These are phyloP conservation scores for Procambarus clarkii DNA, from an alignment of 1,140 invertebrate genomes.

Conservation along the genomic window DNA sequence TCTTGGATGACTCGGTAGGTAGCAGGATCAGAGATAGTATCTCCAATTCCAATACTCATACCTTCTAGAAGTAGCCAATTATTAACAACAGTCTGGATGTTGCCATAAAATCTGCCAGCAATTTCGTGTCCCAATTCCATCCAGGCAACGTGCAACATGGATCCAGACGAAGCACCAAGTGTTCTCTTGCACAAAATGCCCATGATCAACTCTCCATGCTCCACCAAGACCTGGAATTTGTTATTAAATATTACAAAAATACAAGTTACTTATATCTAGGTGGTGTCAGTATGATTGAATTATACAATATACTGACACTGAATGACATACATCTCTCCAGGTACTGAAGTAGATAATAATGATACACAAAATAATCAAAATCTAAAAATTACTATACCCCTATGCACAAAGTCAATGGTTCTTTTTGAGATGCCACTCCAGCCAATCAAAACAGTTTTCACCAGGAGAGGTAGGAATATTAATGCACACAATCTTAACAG, in stretches of 20 bases:
- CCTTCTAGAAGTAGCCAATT: slow-evolving; percentile 98
- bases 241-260: background rate
- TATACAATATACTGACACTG: no score
- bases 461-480: no score
- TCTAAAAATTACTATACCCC: no score
- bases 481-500: no score
- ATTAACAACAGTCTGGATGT: slow-evolving; percentile 99
- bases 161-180: slow-evolving; percentile 96
- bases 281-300: no score
- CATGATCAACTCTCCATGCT: slow-evolving; percentile 97
- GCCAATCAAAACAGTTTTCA: no score
- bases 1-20: slow-evolving; percentile 98
- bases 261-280: no score
- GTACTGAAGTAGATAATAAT: no score
- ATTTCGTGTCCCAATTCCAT: slow-evolving; percentile 97
- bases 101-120: slow-evolving; percentile 97
- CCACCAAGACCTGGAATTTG: slow-evolving; percentile 86
- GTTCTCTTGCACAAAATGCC: slow-evolving; percentile 99
- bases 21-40: slow-evolving; percentile 99
- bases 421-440: no score
- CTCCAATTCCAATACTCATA: slow-evolving; percentile 99
- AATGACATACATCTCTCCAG: no score
- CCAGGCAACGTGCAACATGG: slow-evolving; percentile 97
- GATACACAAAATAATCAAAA: no score
- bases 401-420: no score